phyloP scores from a whole-genome alignment of 2,888 invertebrate genomes.

The Napeogenes sylphis region DNA sequence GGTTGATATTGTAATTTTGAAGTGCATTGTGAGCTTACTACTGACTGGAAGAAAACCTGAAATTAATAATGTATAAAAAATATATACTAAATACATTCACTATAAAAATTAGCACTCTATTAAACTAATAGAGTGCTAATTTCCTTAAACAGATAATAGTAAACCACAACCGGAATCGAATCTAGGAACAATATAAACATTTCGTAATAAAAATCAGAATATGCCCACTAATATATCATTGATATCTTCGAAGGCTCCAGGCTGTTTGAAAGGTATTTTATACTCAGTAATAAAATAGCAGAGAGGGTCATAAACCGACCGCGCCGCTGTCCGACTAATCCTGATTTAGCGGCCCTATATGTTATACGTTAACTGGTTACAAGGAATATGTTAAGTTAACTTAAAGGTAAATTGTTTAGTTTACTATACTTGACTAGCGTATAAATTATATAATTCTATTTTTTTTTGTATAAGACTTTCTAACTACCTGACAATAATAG shows the following conservation, averaged over 20 bases:
- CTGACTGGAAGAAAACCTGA: background rate
- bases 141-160: no score
- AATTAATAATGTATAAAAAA: background rate
- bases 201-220: no score
- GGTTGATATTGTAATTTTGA: slow-evolving; percentile 30
- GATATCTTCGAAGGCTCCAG: background rate
- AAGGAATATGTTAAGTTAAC: background rate
- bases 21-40: background rate
- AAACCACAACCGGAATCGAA: no score
- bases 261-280: slow-evolving; percentile 6
- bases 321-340: slow-evolving; percentile 64
- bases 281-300: slow-evolving; percentile 54
- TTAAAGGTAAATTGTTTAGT: slow-evolving; percentile 2
- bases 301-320: slow-evolving; percentile 58
- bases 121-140: no score
- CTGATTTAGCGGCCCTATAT: slow-evolving; percentile 70
- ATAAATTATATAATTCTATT: background rate
- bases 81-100: no score
- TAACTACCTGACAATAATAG: no score
- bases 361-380: slow-evolving; percentile 52
- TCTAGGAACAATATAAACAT: no score
- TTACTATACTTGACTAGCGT: background rate
- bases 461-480: no score
- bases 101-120: no score
- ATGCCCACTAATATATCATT: no score